Evolutionary conservation across 2,797 vertebrate genomes (phyloP).

Genomic region (Mus spretus): DNA sequence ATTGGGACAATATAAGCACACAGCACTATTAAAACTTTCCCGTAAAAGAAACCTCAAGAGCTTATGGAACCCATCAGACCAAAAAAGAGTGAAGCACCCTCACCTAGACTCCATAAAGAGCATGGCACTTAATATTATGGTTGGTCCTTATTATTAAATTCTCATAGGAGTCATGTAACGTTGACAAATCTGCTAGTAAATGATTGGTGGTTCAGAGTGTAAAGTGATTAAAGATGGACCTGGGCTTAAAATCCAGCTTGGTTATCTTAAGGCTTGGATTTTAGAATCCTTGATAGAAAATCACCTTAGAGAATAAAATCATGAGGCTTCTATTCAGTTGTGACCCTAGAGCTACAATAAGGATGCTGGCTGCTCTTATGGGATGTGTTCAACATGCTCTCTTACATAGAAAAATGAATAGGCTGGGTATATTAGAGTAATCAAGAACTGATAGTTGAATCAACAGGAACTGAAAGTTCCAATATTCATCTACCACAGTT

Average conservation of each 20-base stretch:
- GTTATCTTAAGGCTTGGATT: not conserved
- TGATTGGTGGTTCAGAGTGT: not conserved
- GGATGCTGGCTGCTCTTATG: not conserved
- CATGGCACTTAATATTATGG: not conserved
- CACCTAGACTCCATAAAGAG: not conserved
- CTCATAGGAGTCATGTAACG: not conserved
- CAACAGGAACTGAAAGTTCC: not conserved
- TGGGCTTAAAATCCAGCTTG: slow-evolving; percentile 37
- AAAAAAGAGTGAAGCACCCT: not conserved
- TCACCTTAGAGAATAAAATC: slow-evolving; percentile 31
- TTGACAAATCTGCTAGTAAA: slow-evolving; percentile 20
- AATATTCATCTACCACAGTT: slow-evolving; percentile 11
- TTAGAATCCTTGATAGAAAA: slow-evolving; percentile 23
- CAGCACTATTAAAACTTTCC: not conserved
- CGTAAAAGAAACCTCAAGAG: not conserved
- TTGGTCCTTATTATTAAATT: slow-evolving; percentile 49
- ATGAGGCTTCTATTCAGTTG: not conserved
- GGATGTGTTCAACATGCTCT: not conserved
- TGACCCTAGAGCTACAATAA: not conserved
- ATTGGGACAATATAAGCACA: not conserved
- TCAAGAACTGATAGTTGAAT: not conserved
- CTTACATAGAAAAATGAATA: not conserved
- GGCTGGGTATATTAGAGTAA: not conserved
- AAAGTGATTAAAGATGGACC: slow-evolving; percentile 20
- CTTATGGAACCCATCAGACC: not conserved